Base-by-base conservation (phyloP, 2,888 invertebrate genomes). In the Spialia ferax region DNA sequence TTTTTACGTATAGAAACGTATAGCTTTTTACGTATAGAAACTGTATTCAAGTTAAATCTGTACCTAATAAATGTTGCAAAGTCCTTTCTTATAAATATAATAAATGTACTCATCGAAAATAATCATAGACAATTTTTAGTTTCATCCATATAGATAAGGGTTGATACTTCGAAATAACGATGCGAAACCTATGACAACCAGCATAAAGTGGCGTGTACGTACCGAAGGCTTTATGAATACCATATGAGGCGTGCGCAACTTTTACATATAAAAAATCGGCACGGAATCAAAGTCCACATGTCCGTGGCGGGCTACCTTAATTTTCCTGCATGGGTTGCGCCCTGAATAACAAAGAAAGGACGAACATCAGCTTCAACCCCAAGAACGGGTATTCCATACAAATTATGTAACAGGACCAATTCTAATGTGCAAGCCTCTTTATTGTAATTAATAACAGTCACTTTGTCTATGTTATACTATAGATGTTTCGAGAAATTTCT, bases 231-330 rank as follows among this genome's bases (percentile, higher is more conserved):
- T 83, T 87, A 86, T 88, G 88, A 89, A 90, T 90, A 86, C 85
- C 81, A 81, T 88, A 90, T 88, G 87, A 89, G 87, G 74, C 72
- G 74, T 63, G 76, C 77, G 82, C 81, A 72, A 84, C 85, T 87
- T 42, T 85, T 85, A 85, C 86, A 85, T 86, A 85, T 74, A 76
- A 85, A 86, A 86, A 87, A 88, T 87, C 84, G 84, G 84, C 81
- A 86, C 75, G 82, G 85, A 88, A 89, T 89, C 89, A 89, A 89
- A 90, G 82, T 86, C 87, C 85, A 84, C 87, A 89, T 91, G 88
- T 86, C 85, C 86, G 80, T 77, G 76, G 81, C 79, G 85, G 87
- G 82, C 85, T 86, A 89, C 91, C 91, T 91, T 91, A 89, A 91
- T 91, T 91, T 90, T 89, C 86, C 86, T 87, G 78, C 75, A 75